Base-by-base conservation (phyloP, 2,797 vertebrate genomes). In the Gadopsis bispinosus region DNA sequence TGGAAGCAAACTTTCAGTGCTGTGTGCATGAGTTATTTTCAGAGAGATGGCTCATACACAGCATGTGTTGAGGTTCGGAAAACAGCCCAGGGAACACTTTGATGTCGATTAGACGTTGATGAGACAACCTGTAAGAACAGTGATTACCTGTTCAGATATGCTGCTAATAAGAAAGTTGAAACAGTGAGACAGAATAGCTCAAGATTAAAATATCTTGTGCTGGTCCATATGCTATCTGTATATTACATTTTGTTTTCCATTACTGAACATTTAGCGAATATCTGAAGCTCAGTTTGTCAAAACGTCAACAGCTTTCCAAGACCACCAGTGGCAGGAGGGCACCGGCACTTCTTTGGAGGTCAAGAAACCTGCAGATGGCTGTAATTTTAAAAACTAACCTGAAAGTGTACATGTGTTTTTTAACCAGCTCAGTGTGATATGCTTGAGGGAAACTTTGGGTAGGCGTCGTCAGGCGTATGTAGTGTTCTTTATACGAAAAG, bases 1-100 rank as follows among this genome's bases (percentile, higher is more conserved):
- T 48, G 75, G 69, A 78, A 62, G 56, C 65, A 80, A 73, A 80
- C 37, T 68, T 82, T 80, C 62, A 68, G 14, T 54, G 19, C 60
- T 50, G 20, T 67, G 62, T 47, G 22, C 11, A 14, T 10, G 65
- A 66, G 55, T 83, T 88, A 82, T 85, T 82, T 88, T 41, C 43
- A 43, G 66, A 67, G 35, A 41, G 58, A 77, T 53, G 45, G 63
- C 61, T 77, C 64, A 12, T 43, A 14, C 54, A 75, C 58, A 79
- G 78, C 45, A 39, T 56, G 77, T 61, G 81, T 64, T 48, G 29
- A 59, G 45, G 72, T 80, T 72, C 74, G 47, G 9, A 74, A 69
- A 22, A 69, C 43, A 35, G 69, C 33, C 22, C 12, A 29, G 35
- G 3, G 8, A 70, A 47, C 37, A 37, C 29, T 74, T 35, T 72